phyloP scores from a whole-genome alignment of 2,113 vertebrate species.

The Cyphomyrus plagiostoma region DNA sequence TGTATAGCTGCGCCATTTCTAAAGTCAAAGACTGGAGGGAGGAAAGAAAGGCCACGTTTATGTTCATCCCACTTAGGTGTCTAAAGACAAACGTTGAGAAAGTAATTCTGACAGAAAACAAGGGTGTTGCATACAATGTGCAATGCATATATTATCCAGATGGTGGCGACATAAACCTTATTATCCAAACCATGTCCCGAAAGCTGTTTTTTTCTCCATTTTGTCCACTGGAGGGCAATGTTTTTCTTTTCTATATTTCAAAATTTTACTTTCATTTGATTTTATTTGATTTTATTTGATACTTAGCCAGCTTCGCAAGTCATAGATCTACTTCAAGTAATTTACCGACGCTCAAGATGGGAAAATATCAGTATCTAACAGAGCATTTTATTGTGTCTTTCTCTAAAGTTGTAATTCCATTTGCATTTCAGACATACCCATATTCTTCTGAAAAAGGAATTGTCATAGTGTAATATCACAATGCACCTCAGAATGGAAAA shows the following conservation, averaged over 20 bases:
- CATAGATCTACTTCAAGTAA: not conserved
- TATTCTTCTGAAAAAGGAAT: not conserved
- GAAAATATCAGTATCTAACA: not conserved
- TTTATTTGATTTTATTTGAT: not conserved
- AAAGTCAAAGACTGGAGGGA: not conserved
- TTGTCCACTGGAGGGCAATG: not conserved
- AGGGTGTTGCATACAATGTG: not conserved
- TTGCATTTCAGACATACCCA: not conserved
- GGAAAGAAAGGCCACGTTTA: not conserved
- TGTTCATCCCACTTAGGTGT: not conserved
- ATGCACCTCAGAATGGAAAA: not conserved
- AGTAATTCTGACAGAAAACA: not conserved
- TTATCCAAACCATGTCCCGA: not conserved
- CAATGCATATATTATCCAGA: constrained; percentile 5
- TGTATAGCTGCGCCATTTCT: not conserved
- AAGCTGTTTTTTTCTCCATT: not conserved
- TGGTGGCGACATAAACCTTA: constrained; percentile 38
- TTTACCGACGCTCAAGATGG: not conserved
- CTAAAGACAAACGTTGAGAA: not conserved
- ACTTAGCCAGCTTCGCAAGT: not conserved
- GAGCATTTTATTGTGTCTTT: not conserved
- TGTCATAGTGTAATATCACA: not conserved
- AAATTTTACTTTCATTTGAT: not conserved
- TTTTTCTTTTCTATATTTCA: not conserved
- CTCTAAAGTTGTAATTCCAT: not conserved